Evolutionary conservation across 2,888 invertebrate species (phyloP), one percentile per base, ranked within the genome.

Genomic region (Abscondita cerata): DNA sequence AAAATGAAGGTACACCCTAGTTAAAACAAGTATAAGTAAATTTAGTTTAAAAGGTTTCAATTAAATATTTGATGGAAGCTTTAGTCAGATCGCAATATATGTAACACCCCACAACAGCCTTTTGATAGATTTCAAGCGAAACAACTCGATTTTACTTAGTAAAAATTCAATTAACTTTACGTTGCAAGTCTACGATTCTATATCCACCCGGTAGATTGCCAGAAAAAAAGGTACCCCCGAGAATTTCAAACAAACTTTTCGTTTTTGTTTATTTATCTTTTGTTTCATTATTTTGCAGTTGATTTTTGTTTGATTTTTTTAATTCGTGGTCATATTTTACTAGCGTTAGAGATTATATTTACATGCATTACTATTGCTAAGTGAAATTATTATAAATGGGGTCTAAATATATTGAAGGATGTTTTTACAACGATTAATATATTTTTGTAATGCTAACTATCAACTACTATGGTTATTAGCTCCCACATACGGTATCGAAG

Each of bases 91-190:
- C 48, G 48, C 5, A 48, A 48, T 25, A 13, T 25, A 13, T 20
- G 16, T 20, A 52, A 38, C 18, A 31, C 33, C 16, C 54, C 16
- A 38, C 36, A 41, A 18, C 18, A 56, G 40, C 16, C n/a, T 40
- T 56, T 47, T 62, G 62, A 62, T 62, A 62, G 58, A 62, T 62
- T 58, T 53, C 57, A 50, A 53, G 40, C 34, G 58, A 58, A 62
- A 58, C 58, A 58, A 62, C 54, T 62, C 62, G 58, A 63, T 59
- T 63, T 59, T 63, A 55, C 63, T 59, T 63, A 63, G 59, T 63
- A 59, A 63, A 63, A 63, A 63, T 63, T 63, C 63, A 63, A 63
- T 63, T 63, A 63, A 63, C 54, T 55, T 63, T 51, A 57, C 48
- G 58, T 58, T 55, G 55, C 44, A 48, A 54, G 54, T 50, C 54